A percentile compares a stretch with the other conserved stretches of the same genome.
These are phyloP conservation scores for Pangasius macronema DNA, from an alignment of 2,797 vertebrate genomes.

Conservation along the genomic window DNA sequence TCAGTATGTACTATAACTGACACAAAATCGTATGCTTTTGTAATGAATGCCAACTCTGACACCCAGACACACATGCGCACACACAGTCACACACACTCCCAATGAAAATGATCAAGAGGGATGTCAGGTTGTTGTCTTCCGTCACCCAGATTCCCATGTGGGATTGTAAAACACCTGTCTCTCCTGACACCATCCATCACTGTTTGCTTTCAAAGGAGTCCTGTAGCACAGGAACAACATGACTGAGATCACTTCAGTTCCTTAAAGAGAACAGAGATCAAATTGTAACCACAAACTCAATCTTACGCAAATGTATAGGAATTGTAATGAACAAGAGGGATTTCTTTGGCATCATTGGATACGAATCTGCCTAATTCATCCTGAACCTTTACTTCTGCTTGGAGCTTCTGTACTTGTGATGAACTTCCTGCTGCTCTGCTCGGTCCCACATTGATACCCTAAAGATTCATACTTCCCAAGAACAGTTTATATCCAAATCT, in stretches of 20 bases:
- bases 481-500: background rate
- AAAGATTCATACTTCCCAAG: background rate
- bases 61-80: background rate
- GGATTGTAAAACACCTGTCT: conserved; percentile 9
- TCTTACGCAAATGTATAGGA: background rate
- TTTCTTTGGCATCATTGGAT: background rate
- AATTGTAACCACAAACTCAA: background rate
- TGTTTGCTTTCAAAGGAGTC: background rate
- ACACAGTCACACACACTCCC: background rate
- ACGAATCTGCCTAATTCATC: background rate
- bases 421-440: background rate
- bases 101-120: background rate
- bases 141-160: background rate
- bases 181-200: background rate
- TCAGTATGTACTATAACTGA: background rate
- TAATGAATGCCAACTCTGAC: background rate
- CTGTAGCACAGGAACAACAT: background rate
- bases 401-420: background rate
- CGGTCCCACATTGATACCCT: background rate
- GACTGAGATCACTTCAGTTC: background rate
- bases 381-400: background rate
- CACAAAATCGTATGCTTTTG: background rate
- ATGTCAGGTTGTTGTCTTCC: background rate
- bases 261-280: background rate
- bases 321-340: background rate